Conservation (phyloP, 2,888 invertebrate species). For the Drosophila pseudotalamancana region DNA sequence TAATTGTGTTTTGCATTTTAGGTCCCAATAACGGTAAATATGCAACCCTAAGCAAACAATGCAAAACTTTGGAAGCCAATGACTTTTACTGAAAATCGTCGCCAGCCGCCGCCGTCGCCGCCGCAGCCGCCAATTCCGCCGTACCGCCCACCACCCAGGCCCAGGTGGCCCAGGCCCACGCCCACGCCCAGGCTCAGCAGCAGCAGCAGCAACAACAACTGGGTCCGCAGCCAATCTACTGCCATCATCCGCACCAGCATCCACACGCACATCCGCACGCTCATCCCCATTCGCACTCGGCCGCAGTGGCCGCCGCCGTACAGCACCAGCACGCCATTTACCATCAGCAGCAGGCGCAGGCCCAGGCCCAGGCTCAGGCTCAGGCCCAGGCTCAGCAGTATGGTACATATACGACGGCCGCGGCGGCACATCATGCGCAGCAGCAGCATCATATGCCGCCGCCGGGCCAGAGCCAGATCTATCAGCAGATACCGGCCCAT, state of each 20-base stretch:
- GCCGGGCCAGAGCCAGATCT: constrained; percentile 82
- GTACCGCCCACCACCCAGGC: constrained; percentile 82
- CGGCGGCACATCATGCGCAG: constrained; percentile 73
- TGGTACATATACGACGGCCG: constrained; percentile 77
- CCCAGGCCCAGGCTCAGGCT: constrained; percentile 28
- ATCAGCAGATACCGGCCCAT: constrained; percentile 84
- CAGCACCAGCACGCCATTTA: constrained; percentile 86
- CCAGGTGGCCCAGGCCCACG: constrained; percentile 57
- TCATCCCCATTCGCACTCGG: constrained; percentile 84
- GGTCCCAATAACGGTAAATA: constrained; percentile 94
- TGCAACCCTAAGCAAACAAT: constrained; percentile 97
- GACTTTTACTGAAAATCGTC: constrained; percentile 96
- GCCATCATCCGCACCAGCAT: constrained; percentile 84
- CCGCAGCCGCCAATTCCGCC: constrained; percentile 58
- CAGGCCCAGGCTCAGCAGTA: constrained; percentile 81
- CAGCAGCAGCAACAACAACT: constrained; percentile 71
- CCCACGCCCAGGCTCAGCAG: constrained; percentile 50
- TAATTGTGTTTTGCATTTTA: constrained; percentile 76
- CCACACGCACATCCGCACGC: constrained; percentile 82
- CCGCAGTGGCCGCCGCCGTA: constrained; percentile 85
- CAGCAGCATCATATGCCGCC: constrained; percentile 81
- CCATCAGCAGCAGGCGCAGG: constrained; percentile 80
- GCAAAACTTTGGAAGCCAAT: constrained; percentile 96
- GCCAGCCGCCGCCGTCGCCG: constrained; percentile 85
- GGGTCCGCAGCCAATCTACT: constrained; percentile 83